Base-by-base conservation (phyloP, 2,113 vertebrate species). In the Natator depressus region DNA sequence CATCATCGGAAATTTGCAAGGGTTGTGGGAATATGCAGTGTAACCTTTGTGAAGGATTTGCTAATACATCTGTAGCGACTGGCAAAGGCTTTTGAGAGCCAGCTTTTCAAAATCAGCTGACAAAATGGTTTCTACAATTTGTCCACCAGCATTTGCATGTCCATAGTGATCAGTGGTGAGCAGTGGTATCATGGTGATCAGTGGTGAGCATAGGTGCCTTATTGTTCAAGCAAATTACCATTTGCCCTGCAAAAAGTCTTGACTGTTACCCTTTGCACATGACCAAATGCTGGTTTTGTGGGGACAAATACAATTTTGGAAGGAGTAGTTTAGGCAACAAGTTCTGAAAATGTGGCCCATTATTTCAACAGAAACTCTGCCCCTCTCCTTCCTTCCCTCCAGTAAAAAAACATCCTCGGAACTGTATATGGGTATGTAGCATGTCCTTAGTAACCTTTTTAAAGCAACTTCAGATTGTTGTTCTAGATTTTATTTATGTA, bases 251-350 rank as follows among this genome's bases (percentile, higher is more conserved):
- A 72, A 50, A 85, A 80, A 17, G 10, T 46, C 2, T 51, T 47
- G 35, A 17, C 7, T 79, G 2, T 14, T 2, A 1, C 27, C 11
- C 1, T 75, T 55, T 87, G 62, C 29, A n/a, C 35, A 17, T 5
- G 50, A 16, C 2, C 27, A 2, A 0, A 0, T 82, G 5, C 35
- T 89, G 42, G 11, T 6, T 81, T 85, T 3, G 2, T 78, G 20
- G 84, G 22, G 35, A 46, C 16, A 87, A 62, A 42, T 54, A 6
- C 0, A 78, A 1, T 5, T 90, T 76, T 38, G n/a, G 13, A 11
- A 84, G 17, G 24, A 89, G 75, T 69, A 10, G 2, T 38, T 89
- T 59, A 82, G 55, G 57, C 24, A 20, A 85, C 4, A 11, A 5
- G 3, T 92, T 93, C 51, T 89, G 65, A 80, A 90, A 87, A 65